phyloP scores from a whole-genome alignment of 1,140 invertebrate species.

The Dinothrombium tinctorium region DNA sequence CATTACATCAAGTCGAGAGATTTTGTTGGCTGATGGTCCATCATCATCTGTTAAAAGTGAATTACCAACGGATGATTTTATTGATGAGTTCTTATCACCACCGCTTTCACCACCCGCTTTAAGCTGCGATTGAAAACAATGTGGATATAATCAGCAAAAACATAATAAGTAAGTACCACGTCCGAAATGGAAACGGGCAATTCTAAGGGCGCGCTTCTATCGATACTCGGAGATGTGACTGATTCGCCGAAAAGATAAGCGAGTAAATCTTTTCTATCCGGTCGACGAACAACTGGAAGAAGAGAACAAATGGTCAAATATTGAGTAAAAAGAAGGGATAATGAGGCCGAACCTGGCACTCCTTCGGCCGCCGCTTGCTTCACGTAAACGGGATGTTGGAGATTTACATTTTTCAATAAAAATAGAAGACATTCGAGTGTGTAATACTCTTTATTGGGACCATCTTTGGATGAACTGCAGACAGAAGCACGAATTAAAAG shows the following conservation, averaged over 20 bases:
- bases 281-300: slow-evolving; percentile 52
- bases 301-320: too few species aligned
- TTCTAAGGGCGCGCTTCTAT: slow-evolving; percentile 88
- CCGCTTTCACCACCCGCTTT: too few species aligned
- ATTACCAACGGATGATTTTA: not conserved
- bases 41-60: not conserved
- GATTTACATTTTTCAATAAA: slow-evolving; percentile 72
- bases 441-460: slow-evolving; percentile 84
- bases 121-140: too few species aligned
- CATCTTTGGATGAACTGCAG: slow-evolving; percentile 88
- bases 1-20: too few species aligned
- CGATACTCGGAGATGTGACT: slow-evolving; percentile 66
- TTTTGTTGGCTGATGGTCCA: too few species aligned
- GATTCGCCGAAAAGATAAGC: slow-evolving; percentile 90
- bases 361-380: slow-evolving; percentile 52
- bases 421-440: slow-evolving; percentile 85
- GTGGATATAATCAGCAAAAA: too few species aligned
- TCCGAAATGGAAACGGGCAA: slow-evolving; percentile 73
- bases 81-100: too few species aligned
- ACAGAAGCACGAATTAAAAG: too few species aligned
- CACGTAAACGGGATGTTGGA: slow-evolving; percentile 85
- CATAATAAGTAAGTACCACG: too few species aligned
- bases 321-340: too few species aligned
- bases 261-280: slow-evolving; percentile 77
- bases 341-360: too few species aligned